phyloP scores from a whole-genome alignment of 2,113 vertebrate genomes.

The Cricetomys ansorgei region DNA sequence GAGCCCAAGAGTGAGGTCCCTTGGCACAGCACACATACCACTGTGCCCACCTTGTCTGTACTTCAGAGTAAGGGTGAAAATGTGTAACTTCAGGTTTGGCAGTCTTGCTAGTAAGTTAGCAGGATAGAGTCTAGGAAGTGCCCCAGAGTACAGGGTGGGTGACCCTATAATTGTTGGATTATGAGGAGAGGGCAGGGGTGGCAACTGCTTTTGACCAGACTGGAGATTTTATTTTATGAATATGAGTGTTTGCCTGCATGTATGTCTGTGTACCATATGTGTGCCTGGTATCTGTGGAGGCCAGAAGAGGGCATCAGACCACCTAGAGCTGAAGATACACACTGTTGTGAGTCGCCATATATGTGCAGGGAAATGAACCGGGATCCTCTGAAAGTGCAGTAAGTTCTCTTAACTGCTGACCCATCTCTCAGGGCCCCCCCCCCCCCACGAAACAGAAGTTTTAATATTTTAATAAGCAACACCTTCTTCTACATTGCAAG shows the following conservation, averaged over 20 bases:
- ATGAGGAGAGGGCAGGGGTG: neutral
- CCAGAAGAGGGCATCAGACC: too few species aligned
- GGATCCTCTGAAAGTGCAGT: neutral
- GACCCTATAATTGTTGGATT: neutral
- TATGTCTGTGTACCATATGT: neutral
- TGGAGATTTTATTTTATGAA: neutral
- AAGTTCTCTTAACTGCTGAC: neutral
- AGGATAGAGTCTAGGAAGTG: neutral
- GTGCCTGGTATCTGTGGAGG: neutral
- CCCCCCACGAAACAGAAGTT: neutral
- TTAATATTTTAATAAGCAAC: neutral
- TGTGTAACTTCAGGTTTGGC: neutral
- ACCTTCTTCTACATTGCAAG: neutral
- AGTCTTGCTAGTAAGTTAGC: neutral
- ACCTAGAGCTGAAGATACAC: neutral
- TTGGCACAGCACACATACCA: neutral
- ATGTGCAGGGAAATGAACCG: neutral
- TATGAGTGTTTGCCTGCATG: neutral
- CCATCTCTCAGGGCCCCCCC: too few species aligned
- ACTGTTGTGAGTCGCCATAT: neutral
- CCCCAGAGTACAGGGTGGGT: neutral
- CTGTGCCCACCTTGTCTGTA: neutral
- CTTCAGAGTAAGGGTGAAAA: neutral
- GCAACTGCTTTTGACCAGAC: neutral
- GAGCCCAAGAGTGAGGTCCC: neutral